A percentile compares a stretch with the other conserved stretches of the same genome.
Evolutionary conservation across 2,888 invertebrate species (phyloP).

Genomic region (Chydorus sphaericus): DNA sequence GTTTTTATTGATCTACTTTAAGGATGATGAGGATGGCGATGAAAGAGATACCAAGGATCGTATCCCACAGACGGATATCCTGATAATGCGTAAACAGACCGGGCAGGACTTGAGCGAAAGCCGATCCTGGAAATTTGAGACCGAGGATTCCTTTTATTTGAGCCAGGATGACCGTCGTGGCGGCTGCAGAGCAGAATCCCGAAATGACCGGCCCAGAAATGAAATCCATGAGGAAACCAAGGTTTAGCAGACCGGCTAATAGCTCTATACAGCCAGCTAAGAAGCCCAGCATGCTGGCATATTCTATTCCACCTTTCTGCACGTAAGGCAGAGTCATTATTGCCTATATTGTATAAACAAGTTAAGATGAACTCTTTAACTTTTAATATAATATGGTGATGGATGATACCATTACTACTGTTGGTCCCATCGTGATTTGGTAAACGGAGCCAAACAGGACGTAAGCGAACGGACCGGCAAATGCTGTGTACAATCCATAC

Average conservation of each 20-base stretch:
- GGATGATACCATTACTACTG: slow-evolving; percentile 87
- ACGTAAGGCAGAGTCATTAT: slow-evolving; percentile 40
- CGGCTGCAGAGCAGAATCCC: slow-evolving; percentile 73
- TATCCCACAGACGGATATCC: slow-evolving; percentile 51
- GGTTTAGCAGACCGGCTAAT: slow-evolving; percentile 62
- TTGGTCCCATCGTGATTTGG: slow-evolving; percentile 84
- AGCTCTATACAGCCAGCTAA: slow-evolving; percentile 66
- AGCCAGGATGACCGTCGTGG: slow-evolving; percentile 62
- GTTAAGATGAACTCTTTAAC: too few species aligned
- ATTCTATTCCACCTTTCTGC: slow-evolving; percentile 55
- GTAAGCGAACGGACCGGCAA: slow-evolving; percentile 79
- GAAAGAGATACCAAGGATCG: slow-evolving; percentile 52
- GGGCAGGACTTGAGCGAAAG: slow-evolving; percentile 46
- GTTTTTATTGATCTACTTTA: slow-evolving; percentile 55
- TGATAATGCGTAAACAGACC: slow-evolving; percentile 52
- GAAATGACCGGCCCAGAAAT: slow-evolving; percentile 72
- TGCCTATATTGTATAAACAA: too few species aligned
- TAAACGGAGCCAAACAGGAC: slow-evolving; percentile 80
- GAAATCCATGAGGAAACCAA: slow-evolving; percentile 64
- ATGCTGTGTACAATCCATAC: slow-evolving; percentile 88
- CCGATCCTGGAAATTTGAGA: slow-evolving; percentile 47
- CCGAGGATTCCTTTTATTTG: slow-evolving; percentile 62
- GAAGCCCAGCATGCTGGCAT: slow-evolving; percentile 69
- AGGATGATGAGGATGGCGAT: slow-evolving; percentile 55
- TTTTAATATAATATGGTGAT: too few species aligned